These are phyloP conservation scores for Premnoplex brunnescens DNA, from an alignment of 2,797 vertebrate species.

Conservation along the genomic window DNA sequence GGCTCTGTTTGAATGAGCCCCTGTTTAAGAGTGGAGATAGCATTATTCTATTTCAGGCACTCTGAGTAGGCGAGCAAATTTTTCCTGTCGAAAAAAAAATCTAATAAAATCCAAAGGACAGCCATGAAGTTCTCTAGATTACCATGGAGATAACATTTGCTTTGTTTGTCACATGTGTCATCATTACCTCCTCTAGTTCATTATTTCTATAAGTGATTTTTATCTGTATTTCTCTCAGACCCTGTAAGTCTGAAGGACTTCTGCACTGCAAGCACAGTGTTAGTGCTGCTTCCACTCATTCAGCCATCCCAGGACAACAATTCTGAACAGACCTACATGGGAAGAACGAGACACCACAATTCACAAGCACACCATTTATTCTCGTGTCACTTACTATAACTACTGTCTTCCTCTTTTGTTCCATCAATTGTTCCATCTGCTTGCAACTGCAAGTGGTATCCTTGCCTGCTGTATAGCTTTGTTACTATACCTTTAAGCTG, in stretches of 20 bases:
- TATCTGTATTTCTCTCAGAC: constrained; percentile 23
- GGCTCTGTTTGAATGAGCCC: constrained; percentile 42
- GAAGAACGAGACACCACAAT: neutral
- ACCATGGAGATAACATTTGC: constrained; percentile 80
- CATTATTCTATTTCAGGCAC: constrained; percentile 65
- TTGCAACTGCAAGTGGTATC: constrained; percentile 98
- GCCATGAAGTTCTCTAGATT: constrained; percentile 70
- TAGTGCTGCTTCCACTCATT: neutral
- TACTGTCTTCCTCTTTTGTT: constrained; percentile 97
- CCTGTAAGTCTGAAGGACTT: neutral
- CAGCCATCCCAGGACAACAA: neutral
- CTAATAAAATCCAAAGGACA: constrained; percentile 76
- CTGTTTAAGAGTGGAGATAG: constrained; percentile 62
- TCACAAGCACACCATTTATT: constrained; percentile 37
- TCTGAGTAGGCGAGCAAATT: constrained; percentile 74
- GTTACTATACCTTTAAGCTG: constrained; percentile 99
- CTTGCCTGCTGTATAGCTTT: constrained; percentile 98
- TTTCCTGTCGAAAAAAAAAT: constrained; percentile 55
- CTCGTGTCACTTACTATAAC: constrained; percentile 88
- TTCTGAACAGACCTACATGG: neutral
- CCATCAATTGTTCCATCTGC: constrained; percentile 99
- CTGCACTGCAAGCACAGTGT: neutral
- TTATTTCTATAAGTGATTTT: constrained; percentile 22
- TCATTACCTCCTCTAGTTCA: constrained; percentile 57
- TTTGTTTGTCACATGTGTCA: constrained; percentile 69